phyloP scores from a whole-genome alignment of 2,888 invertebrate genomes.

The Alcis repandata region DNA sequence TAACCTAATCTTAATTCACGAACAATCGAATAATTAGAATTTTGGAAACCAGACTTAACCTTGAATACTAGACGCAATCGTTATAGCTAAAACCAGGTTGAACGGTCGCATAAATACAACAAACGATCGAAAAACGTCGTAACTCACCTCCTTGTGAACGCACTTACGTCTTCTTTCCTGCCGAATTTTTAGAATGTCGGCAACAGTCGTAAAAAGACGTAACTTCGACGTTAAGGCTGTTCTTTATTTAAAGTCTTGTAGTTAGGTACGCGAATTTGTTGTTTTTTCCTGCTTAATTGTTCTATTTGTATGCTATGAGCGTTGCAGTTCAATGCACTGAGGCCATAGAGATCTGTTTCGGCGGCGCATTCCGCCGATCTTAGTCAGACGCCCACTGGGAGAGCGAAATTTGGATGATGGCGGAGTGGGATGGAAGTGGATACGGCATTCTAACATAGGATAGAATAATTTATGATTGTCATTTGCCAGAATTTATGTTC shows the following conservation, averaged over 20 bases:
- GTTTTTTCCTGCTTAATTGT: constrained; percentile 51
- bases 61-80: constrained; percentile 28
- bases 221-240: constrained; percentile 47
- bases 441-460: constrained; percentile 19
- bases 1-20: constrained; percentile 13
- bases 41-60: constrained; percentile 34
- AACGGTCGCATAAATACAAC: constrained; percentile 24
- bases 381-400: constrained; percentile 51
- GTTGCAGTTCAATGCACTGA: constrained; percentile 60
- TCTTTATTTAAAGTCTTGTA: constrained; percentile 48
- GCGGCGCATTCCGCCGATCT: constrained; percentile 49
- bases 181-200: not conserved
- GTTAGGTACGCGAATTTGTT: constrained; percentile 18
- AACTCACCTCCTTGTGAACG: not conserved
- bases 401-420: constrained; percentile 27
- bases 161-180: constrained; percentile 11
- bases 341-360: constrained; percentile 44
- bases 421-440: constrained; percentile 13
- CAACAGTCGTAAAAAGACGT: constrained; percentile 12
- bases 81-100: constrained; percentile 26
- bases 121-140: constrained; percentile 6
- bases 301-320: constrained; percentile 59
- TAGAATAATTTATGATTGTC: too few species aligned
- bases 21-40: constrained; percentile 33
- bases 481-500: too few species aligned